phyloP scores from a whole-genome alignment of 64 coral and sea anemone genomes.

The Actinia equina region DNA sequence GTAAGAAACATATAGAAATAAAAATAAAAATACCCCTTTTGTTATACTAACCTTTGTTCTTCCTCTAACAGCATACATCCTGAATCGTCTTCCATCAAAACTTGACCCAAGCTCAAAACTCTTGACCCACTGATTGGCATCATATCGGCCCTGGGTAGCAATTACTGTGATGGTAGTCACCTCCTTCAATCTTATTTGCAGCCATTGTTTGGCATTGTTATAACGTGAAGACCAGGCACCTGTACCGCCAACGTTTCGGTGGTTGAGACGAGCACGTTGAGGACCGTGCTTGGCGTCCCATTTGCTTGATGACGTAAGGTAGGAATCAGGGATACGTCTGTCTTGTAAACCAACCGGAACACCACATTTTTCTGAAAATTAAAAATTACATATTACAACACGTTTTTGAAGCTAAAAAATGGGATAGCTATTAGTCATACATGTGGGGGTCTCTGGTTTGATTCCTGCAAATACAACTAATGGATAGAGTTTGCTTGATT shows the following conservation, averaged over 20 bases:
- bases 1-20: too few relatives aligned
- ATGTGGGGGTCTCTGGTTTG: too few relatives aligned
- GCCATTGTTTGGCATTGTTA: slow-evolving; percentile 52
- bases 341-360: slow-evolving; percentile 56
- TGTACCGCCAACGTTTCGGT: slow-evolving; percentile 26
- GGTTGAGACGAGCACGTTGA: slow-evolving; percentile 37
- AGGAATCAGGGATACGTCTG: slow-evolving; percentile 31
- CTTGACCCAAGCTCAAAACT: slow-evolving; percentile 51
- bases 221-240: slow-evolving; percentile 43
- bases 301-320: slow-evolving; percentile 28
- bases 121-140: slow-evolving; percentile 63
- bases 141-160: slow-evolving; percentile 62
- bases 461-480: too few relatives aligned
- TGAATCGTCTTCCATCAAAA: slow-evolving; percentile 23
- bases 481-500: too few relatives aligned
- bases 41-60: slow-evolving; percentile 21
- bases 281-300: slow-evolving; percentile 57
- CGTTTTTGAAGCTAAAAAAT: too few relatives aligned
- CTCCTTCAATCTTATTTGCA: slow-evolving; percentile 36
- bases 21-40: not conserved
- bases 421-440: too few relatives aligned
- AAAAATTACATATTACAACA: too few relatives aligned
- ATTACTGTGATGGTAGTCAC: slow-evolving; percentile 28
- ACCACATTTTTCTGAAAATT: slow-evolving; percentile 19
- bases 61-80: slow-evolving; percentile 34